Evolutionary conservation across 1,140 invertebrate genomes (phyloP), one percentile per base, ranked within the genome.

Genomic region (Berghia stephanieae): DNA sequence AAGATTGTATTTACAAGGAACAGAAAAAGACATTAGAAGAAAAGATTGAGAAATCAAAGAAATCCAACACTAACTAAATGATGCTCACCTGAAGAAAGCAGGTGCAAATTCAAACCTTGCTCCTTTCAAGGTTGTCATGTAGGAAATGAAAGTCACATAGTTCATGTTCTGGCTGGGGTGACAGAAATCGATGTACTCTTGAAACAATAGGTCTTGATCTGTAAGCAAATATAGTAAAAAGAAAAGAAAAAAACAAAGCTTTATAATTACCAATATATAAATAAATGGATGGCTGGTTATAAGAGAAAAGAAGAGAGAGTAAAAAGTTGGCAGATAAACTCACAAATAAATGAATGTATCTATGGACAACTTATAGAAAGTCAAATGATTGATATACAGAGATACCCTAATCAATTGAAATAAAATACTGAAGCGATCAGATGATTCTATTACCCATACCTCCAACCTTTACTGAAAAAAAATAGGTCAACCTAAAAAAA

Each of bases 161-260:
- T 89, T 90, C 87, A 90, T 87, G 10, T 82, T 79, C n/a, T 80
- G 71, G 72, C 83, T 88, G 1, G 90, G 89, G 24, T 85, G 76
- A 44, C 86, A 83, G 8, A 74, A 71, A 5, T 83, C 79, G 49
- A 87, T 83, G 78, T 87, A 90, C 77, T 90, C 89, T 70, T 81
- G 68, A 81, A 86, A 89, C n/a, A 90, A 67, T 60, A 87, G 57
- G 67, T 88, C 89, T 85, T 90, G 89, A 74, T 90, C 90, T 90
- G 72, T 24, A 68, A 77, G 81, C 44, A 79, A 34, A 63, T 21
- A 70, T n/a, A 80, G 40, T n/a, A 60, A 21, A 49, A 16, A 40
- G n/a, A 38, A 1, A n/a, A 57, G 42, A 49, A 43, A 46, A 36
- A 49, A 24, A 73, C 8, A 75, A n/a, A 34, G 43, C 6, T 1